Evolutionary conservation across 2,888 invertebrate genomes (phyloP).

Genomic region (Glaucopsyche alexis): DNA sequence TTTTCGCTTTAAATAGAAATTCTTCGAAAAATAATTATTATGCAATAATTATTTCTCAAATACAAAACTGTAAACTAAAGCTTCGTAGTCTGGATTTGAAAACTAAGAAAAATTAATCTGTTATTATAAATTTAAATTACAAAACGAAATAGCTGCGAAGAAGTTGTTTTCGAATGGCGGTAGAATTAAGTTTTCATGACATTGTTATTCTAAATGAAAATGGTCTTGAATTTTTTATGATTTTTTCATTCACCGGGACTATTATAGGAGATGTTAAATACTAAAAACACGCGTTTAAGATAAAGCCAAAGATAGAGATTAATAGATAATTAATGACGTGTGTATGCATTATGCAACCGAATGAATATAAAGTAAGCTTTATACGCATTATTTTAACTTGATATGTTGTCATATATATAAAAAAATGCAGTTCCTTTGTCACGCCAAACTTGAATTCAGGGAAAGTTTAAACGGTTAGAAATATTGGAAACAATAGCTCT

Average conservation of each 20-base stretch:
- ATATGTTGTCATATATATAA: too few species aligned
- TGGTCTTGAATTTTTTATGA: background rate
- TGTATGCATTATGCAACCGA: too few species aligned
- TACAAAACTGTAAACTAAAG: background rate
- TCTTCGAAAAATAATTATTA: background rate
- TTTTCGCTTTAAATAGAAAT: background rate
- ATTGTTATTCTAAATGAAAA: background rate
- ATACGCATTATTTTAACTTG: too few species aligned
- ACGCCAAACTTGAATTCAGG: too few species aligned
- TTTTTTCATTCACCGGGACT: background rate
- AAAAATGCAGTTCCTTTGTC: too few species aligned
- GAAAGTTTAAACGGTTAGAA: too few species aligned
- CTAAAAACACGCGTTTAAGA: too few species aligned
- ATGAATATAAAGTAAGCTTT: too few species aligned
- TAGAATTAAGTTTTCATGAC: background rate
- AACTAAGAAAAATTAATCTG: slow-evolving; percentile 14
- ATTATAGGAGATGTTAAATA: too few species aligned
- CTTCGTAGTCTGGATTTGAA: slow-evolving; percentile 2
- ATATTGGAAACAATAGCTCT: too few species aligned
- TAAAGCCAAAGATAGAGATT: too few species aligned
- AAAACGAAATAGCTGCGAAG: background rate
- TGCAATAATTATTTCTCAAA: background rate
- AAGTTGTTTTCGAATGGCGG: background rate
- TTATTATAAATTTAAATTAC: slow-evolving; percentile 6
- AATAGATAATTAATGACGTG: too few species aligned